Evolutionary conservation across 2,888 invertebrate genomes (phyloP).

Genomic region (Lymantria dispar): DNA sequence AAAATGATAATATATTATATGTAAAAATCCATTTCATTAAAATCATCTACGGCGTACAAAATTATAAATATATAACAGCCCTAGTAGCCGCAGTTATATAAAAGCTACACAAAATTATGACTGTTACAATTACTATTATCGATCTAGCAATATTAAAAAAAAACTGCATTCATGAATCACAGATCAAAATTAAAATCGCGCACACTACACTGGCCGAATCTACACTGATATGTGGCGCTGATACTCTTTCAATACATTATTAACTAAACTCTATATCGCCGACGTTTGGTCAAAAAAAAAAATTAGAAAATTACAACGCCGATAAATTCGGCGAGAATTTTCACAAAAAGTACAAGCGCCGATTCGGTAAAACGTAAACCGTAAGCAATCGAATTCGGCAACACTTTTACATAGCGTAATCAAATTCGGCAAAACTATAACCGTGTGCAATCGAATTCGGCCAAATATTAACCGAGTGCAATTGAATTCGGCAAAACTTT

Average conservation of each 20-base stretch:
- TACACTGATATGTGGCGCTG: slow-evolving; percentile 66
- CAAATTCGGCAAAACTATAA: neutral
- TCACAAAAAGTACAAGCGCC: slow-evolving; percentile 13
- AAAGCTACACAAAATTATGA: slow-evolving; percentile 46
- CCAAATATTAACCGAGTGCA: too few species aligned
- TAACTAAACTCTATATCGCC: slow-evolving; percentile 8
- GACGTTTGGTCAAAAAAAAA: too few species aligned
- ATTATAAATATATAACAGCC: slow-evolving; percentile 40
- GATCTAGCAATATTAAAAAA: slow-evolving; percentile 38
- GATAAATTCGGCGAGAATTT: slow-evolving; percentile 12
- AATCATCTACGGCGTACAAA: slow-evolving; percentile 44
- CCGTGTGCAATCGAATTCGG: too few species aligned
- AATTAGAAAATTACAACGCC: neutral
- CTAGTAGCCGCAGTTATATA: slow-evolving; percentile 49
- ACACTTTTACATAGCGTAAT: neutral
- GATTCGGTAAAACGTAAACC: slow-evolving; percentile 15
- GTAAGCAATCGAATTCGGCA: slow-evolving; percentile 5
- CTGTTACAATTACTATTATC: slow-evolving; percentile 34
- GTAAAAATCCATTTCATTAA: slow-evolving; percentile 34
- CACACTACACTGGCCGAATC: slow-evolving; percentile 48
- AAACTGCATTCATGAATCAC: slow-evolving; percentile 72
- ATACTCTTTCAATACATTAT: slow-evolving; percentile 22
- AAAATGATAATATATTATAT: slow-evolving; percentile 29
- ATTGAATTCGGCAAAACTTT: neutral
- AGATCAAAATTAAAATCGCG: slow-evolving; percentile 57